A percentile compares a stretch with the other conserved stretches of the same genome.
Evolutionary conservation across 1,140 invertebrate species (phyloP).

Genomic region (Drosophila funebris): DNA sequence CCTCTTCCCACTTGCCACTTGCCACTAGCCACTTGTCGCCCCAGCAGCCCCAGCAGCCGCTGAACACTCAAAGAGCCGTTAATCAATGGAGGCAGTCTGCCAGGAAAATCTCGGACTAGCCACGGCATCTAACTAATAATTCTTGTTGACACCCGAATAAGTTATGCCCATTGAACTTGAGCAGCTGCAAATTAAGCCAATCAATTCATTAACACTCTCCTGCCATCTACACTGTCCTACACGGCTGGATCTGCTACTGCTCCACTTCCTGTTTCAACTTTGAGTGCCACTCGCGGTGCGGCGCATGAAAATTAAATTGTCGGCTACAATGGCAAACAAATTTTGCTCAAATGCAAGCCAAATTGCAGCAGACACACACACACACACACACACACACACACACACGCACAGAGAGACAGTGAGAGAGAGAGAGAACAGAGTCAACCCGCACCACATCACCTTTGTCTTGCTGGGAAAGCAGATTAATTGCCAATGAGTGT

Average conservation of each 20-base stretch:
- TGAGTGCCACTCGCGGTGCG: constrained; percentile 25
- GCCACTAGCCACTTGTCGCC: constrained; percentile 2
- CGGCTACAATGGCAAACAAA: constrained; percentile 53
- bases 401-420: background rate
- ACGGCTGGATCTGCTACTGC: background rate
- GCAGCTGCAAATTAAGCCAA: constrained; percentile 68
- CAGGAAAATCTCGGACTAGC: constrained; percentile 15
- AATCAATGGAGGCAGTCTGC: constrained; percentile 62
- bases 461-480: constrained; percentile 66
- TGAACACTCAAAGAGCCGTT: constrained; percentile 51
- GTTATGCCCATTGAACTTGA: constrained; percentile 69
- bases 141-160: constrained; percentile 72
- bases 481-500: constrained; percentile 81
- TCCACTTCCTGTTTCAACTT: background rate
- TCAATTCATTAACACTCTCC: constrained; percentile 68
- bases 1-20: background rate
- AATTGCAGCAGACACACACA: constrained; percentile 60
- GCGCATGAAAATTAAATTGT: constrained; percentile 55
- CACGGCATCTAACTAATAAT: constrained; percentile 59
- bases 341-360: constrained; percentile 56
- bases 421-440: background rate
- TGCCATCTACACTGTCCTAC: background rate
- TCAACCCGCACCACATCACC: constrained; percentile 57
- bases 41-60: no score
- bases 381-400: background rate